These are phyloP conservation scores for Bedellia somnulentella DNA, from an alignment of 2,888 invertebrate species.

Conservation along the genomic window DNA sequence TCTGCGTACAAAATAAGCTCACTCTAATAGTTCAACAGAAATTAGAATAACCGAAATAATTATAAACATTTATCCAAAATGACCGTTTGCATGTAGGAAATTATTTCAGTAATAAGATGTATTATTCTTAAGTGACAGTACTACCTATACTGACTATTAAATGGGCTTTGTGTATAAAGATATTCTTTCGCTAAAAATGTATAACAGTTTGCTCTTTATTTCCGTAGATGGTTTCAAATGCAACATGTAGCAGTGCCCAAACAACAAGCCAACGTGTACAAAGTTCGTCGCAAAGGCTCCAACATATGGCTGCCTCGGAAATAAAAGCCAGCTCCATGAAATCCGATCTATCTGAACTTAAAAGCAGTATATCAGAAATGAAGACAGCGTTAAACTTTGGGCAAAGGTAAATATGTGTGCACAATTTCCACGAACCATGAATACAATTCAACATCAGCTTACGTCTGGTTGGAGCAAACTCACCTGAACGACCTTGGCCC, in stretches of 20 bases:
- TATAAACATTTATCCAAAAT: no score
- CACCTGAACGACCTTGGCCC: constrained; percentile 56
- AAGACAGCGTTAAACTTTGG: constrained; percentile 62
- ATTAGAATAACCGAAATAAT: no score
- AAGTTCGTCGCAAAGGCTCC: constrained; percentile 58
- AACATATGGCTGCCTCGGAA: constrained; percentile 66
- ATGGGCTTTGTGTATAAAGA: no score
- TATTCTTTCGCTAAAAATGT: no score
- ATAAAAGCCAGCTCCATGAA: constrained; percentile 83
- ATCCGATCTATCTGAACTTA: constrained; percentile 75
- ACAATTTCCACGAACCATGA: neutral
- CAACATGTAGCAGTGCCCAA: constrained; percentile 58
- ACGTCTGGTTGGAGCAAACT: constrained; percentile 30
- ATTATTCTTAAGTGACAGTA: no score
- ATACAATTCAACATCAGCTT: constrained; percentile 9
- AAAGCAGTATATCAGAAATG: constrained; percentile 86
- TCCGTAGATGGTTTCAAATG: constrained; percentile 58
- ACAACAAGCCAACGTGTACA: constrained; percentile 62
- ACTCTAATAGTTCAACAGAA: no score
- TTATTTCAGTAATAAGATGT: no score
- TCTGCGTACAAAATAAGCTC: no score
- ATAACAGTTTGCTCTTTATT: no score
- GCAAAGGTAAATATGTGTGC: neutral
- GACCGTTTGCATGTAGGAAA: no score
- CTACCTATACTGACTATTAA: no score